These are phyloP conservation scores for Alexandromys fortis DNA, from an alignment of 2,113 vertebrate genomes.

Conservation along the genomic window DNA sequence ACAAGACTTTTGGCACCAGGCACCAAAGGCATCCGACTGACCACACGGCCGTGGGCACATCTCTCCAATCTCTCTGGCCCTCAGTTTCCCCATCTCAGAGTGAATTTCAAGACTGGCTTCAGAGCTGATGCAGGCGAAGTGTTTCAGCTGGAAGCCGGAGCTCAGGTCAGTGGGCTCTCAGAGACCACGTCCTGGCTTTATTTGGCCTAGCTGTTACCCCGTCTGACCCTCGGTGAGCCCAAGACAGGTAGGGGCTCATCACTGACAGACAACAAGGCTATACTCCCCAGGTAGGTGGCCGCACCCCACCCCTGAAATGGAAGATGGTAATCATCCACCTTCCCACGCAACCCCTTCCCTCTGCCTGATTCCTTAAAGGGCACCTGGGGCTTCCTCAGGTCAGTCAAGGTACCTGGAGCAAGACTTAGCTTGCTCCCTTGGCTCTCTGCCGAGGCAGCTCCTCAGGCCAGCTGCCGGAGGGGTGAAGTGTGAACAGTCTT, in stretches of 20 bases:
- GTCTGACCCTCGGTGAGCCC: background rate
- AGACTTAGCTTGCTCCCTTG: background rate
- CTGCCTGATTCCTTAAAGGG: slow-evolving; percentile 32
- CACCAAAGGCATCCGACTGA: background rate
- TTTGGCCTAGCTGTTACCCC: background rate
- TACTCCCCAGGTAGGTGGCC: slow-evolving; percentile 1
- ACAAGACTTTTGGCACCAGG: background rate
- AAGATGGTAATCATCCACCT: background rate
- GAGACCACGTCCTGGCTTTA: background rate
- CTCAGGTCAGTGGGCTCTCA: background rate
- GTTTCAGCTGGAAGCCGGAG: background rate
- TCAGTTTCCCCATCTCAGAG: background rate
- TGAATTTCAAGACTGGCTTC: background rate
- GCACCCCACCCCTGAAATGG: background rate
- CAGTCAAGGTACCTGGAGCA: slow-evolving; percentile 34
- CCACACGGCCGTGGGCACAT: rapidly evolving
- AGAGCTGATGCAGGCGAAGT: too few species aligned
- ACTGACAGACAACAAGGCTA: background rate
- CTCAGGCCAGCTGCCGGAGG: background rate
- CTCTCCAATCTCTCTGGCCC: background rate
- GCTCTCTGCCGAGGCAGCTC: background rate
- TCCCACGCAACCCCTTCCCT: background rate
- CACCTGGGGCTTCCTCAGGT: slow-evolving; percentile 40
- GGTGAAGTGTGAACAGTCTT: background rate
- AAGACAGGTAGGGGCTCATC: background rate